phyloP scores from a whole-genome alignment of 2,888 invertebrate species.

The Diadromus collaris region DNA sequence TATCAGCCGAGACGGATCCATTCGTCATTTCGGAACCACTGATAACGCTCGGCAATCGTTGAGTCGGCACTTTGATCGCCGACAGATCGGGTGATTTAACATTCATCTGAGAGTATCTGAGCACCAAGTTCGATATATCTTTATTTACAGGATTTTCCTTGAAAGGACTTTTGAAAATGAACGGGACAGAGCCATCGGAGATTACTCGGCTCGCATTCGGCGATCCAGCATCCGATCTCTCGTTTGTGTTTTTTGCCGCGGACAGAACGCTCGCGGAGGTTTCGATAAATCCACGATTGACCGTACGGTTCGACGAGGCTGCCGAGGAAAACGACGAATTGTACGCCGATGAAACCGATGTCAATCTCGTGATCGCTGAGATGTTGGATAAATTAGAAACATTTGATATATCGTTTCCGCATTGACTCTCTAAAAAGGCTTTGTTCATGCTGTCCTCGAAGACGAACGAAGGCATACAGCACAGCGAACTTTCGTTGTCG shows the following conservation, averaged over 20 bases:
- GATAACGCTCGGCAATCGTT: conserved; percentile 15
- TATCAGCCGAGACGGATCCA: conserved; percentile 58
- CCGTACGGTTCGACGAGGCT: conserved; percentile 64
- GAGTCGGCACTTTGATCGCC: not conserved
- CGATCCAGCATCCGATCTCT: conserved; percentile 8
- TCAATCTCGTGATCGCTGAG: conserved; percentile 68
- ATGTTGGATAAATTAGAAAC: conserved; percentile 70
- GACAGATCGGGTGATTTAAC: conserved; percentile 46
- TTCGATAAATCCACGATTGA: conserved; percentile 71
- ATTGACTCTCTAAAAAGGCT: conserved; percentile 48
- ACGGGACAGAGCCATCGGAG: conserved; percentile 33
- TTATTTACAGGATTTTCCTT: conserved; percentile 17
- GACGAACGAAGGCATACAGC: conserved; percentile 48
- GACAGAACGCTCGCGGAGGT: conserved; percentile 47
- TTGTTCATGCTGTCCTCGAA: conserved; percentile 69
- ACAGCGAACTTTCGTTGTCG: conserved; percentile 20
- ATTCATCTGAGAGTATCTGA: conserved; percentile 66
- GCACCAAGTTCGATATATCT: conserved; percentile 65
- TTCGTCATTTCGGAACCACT: conserved; percentile 19
- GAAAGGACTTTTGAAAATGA: conserved; percentile 11
- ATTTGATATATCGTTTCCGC: conserved; percentile 62
- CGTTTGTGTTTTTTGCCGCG: conserved; percentile 29
- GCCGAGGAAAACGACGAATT: conserved; percentile 57
- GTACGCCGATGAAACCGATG: conserved; percentile 59
- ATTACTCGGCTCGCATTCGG: not conserved